phyloP scores from a whole-genome alignment of 2,888 invertebrate genomes.

The Peribatodes rhomboidaria region DNA sequence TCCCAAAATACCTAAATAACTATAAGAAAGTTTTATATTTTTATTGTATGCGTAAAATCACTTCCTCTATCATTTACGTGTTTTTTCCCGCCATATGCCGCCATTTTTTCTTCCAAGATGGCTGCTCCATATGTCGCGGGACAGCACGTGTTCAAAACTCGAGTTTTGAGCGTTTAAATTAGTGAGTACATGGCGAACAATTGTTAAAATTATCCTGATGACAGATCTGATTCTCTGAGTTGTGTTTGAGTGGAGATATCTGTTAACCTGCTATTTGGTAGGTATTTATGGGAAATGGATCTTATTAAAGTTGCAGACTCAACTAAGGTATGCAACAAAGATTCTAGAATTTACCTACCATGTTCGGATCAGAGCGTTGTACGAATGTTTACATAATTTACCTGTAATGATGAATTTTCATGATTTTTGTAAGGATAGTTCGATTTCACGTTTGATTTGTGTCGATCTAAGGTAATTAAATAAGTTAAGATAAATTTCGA shows the following conservation, averaged over 20 bases:
- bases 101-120: conserved; percentile 71
- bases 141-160: conserved; percentile 71
- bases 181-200: conserved; percentile 8
- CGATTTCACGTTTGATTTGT: no score
- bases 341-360: no score
- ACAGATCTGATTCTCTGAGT: not conserved
- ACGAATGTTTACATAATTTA: no score
- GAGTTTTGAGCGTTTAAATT: conserved; percentile 35
- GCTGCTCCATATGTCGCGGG: conserved; percentile 71
- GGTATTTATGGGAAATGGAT: no score
- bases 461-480: no score
- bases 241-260: not conserved
- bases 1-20: conserved; percentile 48
- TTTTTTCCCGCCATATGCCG: conserved; percentile 80
- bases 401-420: no score
- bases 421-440: no score
- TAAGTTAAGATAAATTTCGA: no score
- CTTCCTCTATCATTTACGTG: conserved; percentile 79
- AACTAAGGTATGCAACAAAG: no score
- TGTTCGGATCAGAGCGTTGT: no score
- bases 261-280: no score
- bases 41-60: conserved; percentile 81
- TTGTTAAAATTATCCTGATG: conserved; percentile 14
- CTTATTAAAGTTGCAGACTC: no score
- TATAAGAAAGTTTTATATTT: conserved; percentile 71